These are phyloP conservation scores for Cataglyphis cursor DNA, from an alignment of 2,888 invertebrate species.

Conservation along the genomic window DNA sequence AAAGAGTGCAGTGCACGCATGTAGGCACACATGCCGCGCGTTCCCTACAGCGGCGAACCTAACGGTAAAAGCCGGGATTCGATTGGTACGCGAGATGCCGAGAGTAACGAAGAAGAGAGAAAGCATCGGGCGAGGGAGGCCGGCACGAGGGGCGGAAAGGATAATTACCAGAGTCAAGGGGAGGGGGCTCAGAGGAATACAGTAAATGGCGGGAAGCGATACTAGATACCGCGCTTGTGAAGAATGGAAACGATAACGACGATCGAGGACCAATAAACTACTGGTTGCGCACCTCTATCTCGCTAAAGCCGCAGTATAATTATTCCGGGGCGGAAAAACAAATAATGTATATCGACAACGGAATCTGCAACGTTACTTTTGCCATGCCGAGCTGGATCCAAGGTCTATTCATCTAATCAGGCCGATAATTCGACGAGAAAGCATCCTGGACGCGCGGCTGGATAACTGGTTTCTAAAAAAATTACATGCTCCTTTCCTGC, in stretches of 20 bases:
- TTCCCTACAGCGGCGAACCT: conserved; percentile 53
- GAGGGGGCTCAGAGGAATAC: conserved; percentile 31
- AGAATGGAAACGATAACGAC: conserved; percentile 72
- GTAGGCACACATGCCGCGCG: conserved; percentile 55
- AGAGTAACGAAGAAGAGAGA: conserved; percentile 46
- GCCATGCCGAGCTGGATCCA: conserved; percentile 36
- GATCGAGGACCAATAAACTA: conserved; percentile 69
- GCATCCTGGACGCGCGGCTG: conserved; percentile 30
- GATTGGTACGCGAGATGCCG: conserved; percentile 66
- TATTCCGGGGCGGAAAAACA: conserved; percentile 64
- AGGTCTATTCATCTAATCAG: conserved; percentile 50
- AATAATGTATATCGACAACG: conserved; percentile 54
- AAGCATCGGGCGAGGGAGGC: conserved; percentile 25
- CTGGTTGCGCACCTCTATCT: conserved; percentile 60
- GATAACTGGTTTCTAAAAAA: conserved; percentile 51
- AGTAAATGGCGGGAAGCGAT: conserved; percentile 47
- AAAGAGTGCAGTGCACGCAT: conserved; percentile 22
- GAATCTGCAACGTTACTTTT: conserved; percentile 50
- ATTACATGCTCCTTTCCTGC: conserved; percentile 10
- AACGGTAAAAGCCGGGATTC: conserved; percentile 69
- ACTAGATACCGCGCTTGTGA: conserved; percentile 65
- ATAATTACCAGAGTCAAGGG: conserved; percentile 68
- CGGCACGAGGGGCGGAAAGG: conserved; percentile 54
- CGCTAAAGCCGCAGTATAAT: conserved; percentile 61
- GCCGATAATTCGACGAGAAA: conserved; percentile 47